A percentile compares a stretch with the other conserved stretches of the same genome.
Evolutionary conservation across 2,113 vertebrate species (phyloP).

Genomic region (Micronycteris hirsuta): DNA sequence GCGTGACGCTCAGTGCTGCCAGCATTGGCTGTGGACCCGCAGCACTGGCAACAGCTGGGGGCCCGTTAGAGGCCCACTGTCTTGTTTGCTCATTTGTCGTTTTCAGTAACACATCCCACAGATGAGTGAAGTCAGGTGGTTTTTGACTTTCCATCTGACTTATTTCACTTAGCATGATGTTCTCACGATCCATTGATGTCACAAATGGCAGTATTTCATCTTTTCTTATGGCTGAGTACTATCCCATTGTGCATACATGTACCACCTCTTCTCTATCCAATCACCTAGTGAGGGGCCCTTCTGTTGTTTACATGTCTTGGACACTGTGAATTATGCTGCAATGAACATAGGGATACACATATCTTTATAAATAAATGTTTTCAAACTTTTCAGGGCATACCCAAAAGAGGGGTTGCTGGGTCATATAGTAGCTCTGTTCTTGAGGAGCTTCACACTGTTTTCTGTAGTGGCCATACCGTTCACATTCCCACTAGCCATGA

Average conservation of each 20-base stretch:
- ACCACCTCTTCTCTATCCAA: not conserved
- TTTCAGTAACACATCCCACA: not conserved
- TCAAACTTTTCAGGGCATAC: not conserved
- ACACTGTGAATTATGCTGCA: not conserved
- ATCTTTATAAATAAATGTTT: not conserved
- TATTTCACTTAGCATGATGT: not conserved
- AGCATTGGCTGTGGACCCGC: accelerated
- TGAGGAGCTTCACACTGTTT: not conserved
- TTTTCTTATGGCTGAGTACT: not conserved
- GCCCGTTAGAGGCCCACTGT: not conserved
- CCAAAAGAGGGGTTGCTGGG: not conserved
- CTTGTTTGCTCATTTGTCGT: not conserved
- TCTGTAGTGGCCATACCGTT: not conserved
- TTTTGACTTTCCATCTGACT: not conserved
- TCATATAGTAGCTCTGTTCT: not conserved
- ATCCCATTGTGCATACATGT: not conserved
- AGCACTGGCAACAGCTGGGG: not conserved
- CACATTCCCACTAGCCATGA: not conserved
- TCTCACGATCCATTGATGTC: not conserved
- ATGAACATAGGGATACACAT: not conserved
- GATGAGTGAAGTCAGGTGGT: not conserved
- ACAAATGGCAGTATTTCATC: not conserved
- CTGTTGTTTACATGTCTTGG: not conserved
- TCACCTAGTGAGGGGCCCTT: not conserved
- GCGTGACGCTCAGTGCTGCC: not conserved